These are phyloP conservation scores for Pristionchus entomophagus DNA, from an alignment of 2,888 invertebrate species.

Conservation along the genomic window DNA sequence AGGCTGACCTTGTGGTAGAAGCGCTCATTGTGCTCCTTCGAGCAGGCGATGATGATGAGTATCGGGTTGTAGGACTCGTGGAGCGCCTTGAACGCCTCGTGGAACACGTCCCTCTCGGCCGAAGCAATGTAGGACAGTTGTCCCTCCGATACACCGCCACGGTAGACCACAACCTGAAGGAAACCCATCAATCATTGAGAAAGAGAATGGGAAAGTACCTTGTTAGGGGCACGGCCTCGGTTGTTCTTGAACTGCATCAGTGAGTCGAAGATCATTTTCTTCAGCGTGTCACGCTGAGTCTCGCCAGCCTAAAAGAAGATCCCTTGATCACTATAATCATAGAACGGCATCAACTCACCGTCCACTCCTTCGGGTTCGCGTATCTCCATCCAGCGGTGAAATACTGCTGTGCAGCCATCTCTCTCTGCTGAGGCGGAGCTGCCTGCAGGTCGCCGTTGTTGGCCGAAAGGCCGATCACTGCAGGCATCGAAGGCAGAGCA, in stretches of 20 bases:
- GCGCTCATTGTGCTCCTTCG: conserved; percentile 48
- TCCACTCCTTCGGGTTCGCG: conserved; percentile 28
- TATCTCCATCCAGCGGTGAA: conserved; percentile 6
- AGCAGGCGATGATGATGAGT: conserved; percentile 16
- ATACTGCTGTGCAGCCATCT: conserved; percentile 30
- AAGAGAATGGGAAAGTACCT: neutral
- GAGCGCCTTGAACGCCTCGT: neutral
- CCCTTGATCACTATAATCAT: too few species aligned
- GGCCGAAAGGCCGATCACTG: conserved; percentile 39
- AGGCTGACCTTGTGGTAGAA: conserved; percentile 43
- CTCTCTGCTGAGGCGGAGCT: neutral
- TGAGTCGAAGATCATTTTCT: conserved; percentile 13
- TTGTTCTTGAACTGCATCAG: conserved; percentile 42
- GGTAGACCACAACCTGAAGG: conserved; percentile 27
- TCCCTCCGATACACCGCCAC: conserved; percentile 45
- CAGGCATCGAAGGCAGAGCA: conserved; percentile 1
- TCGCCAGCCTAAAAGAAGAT: conserved; percentile 31
- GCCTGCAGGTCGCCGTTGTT: conserved; percentile 31
- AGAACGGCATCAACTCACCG: neutral
- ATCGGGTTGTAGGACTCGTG: conserved; percentile 1
- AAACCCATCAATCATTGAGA: neutral
- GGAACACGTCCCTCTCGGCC: neutral
- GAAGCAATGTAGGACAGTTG: neutral
- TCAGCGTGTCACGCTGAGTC: conserved; percentile 17
- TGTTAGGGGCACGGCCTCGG: neutral